Evolutionary conservation across 2,888 invertebrate species (phyloP), one percentile per base, ranked within the genome.

Genomic region (Agrochola litura): DNA sequence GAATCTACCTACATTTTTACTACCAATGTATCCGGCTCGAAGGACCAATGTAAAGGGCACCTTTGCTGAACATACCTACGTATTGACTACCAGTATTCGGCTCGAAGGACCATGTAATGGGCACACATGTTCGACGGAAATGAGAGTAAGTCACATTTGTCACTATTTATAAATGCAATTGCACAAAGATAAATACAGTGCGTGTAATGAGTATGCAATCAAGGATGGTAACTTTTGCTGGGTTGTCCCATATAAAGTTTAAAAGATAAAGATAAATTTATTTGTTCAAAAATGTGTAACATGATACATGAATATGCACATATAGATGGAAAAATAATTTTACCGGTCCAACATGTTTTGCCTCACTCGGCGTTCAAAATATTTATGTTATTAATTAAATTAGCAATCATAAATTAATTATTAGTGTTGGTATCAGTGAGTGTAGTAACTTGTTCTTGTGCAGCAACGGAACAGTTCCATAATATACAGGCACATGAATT

Each of bases 21-120:
- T 6, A 46, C 5, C 10, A 25, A 9, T 41, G n/a, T 72, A 64
- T 56, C 4, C 37, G 63, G 54, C 64, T 56, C 64, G 54, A 76
- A 76, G 46, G 37, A 56, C 56, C 46, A 16, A 37, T 61, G 16
- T 76, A 49, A 49, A 16, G 46, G 49, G 49, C 49, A 49, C 49
- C 30, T 63, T 79, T 56, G 54, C 37, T 14, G 16, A 67, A 54
- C 6, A 37, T 19, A 54, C 19, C 30, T 54, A 61, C 14, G 66
- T 67, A 25, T 65, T 65, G 25, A 46, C 25, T 10, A 46, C 5
- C 10, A 25, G 25, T 73, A 64, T 49, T 8, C 41, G 65, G 56
- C 64, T 64, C 65, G 56, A 65, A 76, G 25, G 25, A 58, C 65
- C 49, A 16, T 76, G 12, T 54, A 14, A 16, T 49, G 14, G 2